Percentiles rank a stretch among this genome's conserved stretches.
Conservation (phyloP, 1,140 invertebrate species). For the Campoletis sonorensis region DNA sequence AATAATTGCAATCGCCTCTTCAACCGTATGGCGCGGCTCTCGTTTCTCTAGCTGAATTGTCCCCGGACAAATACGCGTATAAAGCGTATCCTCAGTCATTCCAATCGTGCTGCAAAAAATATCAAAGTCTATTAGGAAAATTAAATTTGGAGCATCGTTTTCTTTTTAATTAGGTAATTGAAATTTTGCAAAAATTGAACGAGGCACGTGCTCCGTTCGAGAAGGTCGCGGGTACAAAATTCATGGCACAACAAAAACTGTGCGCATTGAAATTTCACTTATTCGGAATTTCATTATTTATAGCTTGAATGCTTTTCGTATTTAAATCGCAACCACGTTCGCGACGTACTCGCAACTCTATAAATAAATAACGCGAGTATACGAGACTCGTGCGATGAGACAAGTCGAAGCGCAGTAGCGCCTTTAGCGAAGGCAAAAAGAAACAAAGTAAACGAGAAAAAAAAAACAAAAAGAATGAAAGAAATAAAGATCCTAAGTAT, state of each 20-base stretch:
- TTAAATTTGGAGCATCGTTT: no score
- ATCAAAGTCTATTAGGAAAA: no score
- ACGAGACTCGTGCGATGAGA: slow-evolving; percentile 49
- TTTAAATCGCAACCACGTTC: neutral
- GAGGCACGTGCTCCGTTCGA: no score
- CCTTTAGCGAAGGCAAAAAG: slow-evolving; percentile 58
- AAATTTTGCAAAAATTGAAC: no score
- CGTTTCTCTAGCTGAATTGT: no score
- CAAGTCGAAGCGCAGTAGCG: slow-evolving; percentile 64
- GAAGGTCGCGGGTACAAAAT: no score
- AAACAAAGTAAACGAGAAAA: neutral
- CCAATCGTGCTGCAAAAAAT: no score
- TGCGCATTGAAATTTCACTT: no score
- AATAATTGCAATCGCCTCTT: slow-evolving; percentile 38
- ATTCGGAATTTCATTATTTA: no score
- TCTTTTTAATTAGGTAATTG: no score
- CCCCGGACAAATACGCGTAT: neutral
- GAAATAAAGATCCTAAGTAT: slow-evolving; percentile 68
- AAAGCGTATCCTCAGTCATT: neutral
- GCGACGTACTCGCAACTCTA: slow-evolving; percentile 4
- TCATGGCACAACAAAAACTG: no score
- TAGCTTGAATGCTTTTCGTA: no score
- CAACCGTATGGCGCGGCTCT: neutral
- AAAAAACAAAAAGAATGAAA: neutral
- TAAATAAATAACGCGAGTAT: slow-evolving; percentile 22